Percentiles rank a stretch among this genome's conserved stretches.
Evolutionary conservation across 2,797 vertebrate genomes (phyloP).

Genomic region (Mycteria americana): DNA sequence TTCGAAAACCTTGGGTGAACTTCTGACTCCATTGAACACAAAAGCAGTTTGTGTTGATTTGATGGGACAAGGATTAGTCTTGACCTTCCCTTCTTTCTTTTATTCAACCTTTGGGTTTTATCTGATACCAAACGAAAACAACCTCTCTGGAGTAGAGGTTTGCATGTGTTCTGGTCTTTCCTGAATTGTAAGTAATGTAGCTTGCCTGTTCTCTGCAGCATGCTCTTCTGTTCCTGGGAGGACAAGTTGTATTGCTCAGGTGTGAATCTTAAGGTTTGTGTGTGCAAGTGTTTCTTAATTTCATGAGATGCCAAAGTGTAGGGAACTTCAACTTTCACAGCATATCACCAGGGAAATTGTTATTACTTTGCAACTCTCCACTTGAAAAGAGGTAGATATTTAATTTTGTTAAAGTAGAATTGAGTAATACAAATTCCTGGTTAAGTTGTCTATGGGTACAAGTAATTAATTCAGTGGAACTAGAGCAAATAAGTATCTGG

Average conservation of each 20-base stretch:
- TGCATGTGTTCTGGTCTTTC: neutral
- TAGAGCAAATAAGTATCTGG: neutral
- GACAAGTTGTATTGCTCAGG: constrained; percentile 60
- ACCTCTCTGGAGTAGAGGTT: neutral
- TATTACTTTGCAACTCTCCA: neutral
- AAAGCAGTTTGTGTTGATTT: neutral
- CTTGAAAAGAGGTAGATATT: neutral
- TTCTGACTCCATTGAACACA: neutral
- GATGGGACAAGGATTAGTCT: neutral
- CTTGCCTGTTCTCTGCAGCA: constrained; percentile 3
- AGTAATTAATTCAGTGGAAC: neutral
- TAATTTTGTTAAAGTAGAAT: neutral
- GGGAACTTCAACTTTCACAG: neutral
- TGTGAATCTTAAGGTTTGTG: constrained; percentile 45
- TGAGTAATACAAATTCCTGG: neutral
- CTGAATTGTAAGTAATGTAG: neutral
- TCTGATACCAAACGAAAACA: neutral
- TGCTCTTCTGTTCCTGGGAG: constrained; percentile 1
- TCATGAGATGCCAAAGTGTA: constrained; percentile 36
- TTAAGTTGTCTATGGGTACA: neutral
- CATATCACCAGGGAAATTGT: neutral
- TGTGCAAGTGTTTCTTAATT: constrained; percentile 42
- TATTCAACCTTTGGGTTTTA: neutral
- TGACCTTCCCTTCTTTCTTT: neutral
- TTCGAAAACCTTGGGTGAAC: neutral